Evolutionary conservation across 2,888 invertebrate species (phyloP).

Genomic region (Synanthedon vespiformis): DNA sequence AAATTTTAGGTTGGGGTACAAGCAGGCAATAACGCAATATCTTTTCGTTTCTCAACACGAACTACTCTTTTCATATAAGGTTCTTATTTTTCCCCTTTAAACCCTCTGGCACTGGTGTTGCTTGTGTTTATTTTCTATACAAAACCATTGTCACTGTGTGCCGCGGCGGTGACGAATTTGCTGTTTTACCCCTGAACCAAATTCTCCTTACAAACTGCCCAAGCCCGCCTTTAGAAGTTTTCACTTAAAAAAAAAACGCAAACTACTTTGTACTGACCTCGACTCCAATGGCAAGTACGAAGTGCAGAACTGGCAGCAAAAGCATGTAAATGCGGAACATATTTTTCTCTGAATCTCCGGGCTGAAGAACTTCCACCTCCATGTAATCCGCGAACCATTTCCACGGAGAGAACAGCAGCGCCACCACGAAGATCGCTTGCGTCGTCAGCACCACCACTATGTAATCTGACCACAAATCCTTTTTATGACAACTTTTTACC

Average conservation of each 20-base stretch:
- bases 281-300: slow-evolving; percentile 68
- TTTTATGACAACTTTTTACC: no score
- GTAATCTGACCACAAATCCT: slow-evolving; percentile 44
- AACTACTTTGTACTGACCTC: slow-evolving; percentile 59
- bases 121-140: no score
- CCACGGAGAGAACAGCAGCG: slow-evolving; percentile 71
- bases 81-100: no score
- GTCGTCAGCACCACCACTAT: slow-evolving; percentile 70
- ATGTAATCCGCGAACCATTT: slow-evolving; percentile 63
- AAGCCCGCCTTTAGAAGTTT: no score
- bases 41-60: no score
- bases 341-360: slow-evolving; percentile 28
- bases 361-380: slow-evolving; percentile 59
- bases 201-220: no score
- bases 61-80: no score
- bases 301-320: slow-evolving; percentile 70
- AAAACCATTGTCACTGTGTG: no score
- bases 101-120: no score
- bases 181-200: no score
- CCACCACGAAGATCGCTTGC: slow-evolving; percentile 66
- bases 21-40: no score
- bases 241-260: not conserved
- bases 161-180: no score
- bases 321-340: slow-evolving; percentile 71
- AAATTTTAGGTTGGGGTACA: not conserved